Conservation (phyloP, 2,888 invertebrate species). For the Heliconius sara region DNA sequence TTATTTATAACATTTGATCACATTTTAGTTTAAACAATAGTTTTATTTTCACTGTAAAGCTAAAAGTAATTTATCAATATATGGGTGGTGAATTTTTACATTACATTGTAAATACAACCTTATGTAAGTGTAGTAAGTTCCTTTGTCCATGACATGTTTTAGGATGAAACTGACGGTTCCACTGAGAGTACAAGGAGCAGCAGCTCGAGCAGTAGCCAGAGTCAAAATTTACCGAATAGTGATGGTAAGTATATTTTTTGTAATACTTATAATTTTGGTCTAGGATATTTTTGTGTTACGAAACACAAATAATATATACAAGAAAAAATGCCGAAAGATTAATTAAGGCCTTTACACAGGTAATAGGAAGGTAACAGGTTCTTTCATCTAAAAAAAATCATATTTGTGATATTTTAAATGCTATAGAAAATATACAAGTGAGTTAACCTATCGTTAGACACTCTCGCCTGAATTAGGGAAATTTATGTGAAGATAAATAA, state of each 20-base stretch:
- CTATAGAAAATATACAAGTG: no score
- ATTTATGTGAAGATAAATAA: no score
- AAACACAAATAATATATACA: no score
- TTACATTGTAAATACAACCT: conserved; percentile 16
- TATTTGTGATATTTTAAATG: no score
- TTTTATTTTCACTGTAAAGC: not conserved
- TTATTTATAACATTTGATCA: not conserved
- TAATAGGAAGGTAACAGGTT: no score
- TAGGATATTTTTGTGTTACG: not conserved
- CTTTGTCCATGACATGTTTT: conserved; percentile 49
- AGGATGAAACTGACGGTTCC: conserved; percentile 86
- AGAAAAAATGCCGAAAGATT: no score
- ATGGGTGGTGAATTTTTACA: conserved; percentile 1
- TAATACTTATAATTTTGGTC: not conserved
- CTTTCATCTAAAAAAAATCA: no score
- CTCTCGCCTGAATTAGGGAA: no score
- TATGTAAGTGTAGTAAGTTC: not conserved
- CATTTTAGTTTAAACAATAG: conserved; percentile 5
- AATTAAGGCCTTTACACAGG: no score
- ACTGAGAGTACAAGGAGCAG: conserved; percentile 74
- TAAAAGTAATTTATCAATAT: conserved; percentile 2
- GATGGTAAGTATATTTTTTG: conserved; percentile 63
- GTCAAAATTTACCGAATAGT: conserved; percentile 74
- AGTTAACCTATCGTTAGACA: no score
- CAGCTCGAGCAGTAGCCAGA: conserved; percentile 76